Evolutionary conservation across 2,888 invertebrate genomes (phyloP), one percentile per base, ranked within the genome.

Genomic region (Agriotes lineatus): DNA sequence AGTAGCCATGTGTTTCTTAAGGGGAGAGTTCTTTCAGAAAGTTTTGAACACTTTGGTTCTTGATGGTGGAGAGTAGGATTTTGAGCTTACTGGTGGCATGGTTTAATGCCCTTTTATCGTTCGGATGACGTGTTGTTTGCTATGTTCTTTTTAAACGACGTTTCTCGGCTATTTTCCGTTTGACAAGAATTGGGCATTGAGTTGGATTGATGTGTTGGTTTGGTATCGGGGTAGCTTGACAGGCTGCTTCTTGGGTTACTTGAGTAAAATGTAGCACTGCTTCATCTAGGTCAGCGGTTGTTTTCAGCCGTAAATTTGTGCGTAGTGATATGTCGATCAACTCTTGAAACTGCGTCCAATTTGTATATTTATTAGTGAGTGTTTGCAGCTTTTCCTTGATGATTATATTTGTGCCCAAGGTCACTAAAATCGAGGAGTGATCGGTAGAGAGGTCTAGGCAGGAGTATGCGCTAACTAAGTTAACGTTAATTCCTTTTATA

Each of bases 1-100:
- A 45, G 45, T 45, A 45, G 10, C 16, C n/a, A 10, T 10, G 5
- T n/a, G 37, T n/a, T 37, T 37, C 37, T 10, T 3, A 2, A 2
- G 45, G 45, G 2, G 45, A 45, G 14, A 45, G 20, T 4, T 45
- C 3, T 45, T 45, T 45, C 14, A 45, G 10, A 10, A 14, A 45
- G 45, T 45, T 45, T 45, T 45, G 45, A 18, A 14, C 45, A 20
- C 16, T 45, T 14, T 45, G 45, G 10, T 45, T 45, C 16, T 7
- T 45, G 45, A 45, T 45, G 45, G 9, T 45, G 14, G 20, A 54
- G 19, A 54, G 16, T 25, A 25, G 45, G 10, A 19, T 25, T 22
- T 9, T 57, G 5, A 64, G 19, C 74, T 37, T 85, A 75, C 58
- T 37, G 10, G 37, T 37, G 10, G 37, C 37, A n/a, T 37, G 37